Percentiles rank a stretch among this genome's conserved stretches.
phyloP scores from a whole-genome alignment of 2,888 invertebrate genomes.

The Ichneumon xanthorius region DNA sequence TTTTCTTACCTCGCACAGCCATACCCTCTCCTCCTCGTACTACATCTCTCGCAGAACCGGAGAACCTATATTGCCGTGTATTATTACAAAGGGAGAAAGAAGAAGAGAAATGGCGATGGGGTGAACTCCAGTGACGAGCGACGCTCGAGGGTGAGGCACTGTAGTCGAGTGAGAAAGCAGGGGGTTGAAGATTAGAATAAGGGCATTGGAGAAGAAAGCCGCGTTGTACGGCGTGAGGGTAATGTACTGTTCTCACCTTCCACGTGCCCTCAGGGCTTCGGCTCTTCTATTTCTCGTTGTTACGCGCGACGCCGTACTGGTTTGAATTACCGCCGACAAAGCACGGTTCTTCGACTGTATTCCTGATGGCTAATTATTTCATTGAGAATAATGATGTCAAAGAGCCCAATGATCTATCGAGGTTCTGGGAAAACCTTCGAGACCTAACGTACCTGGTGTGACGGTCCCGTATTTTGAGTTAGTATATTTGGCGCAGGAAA shows the following conservation, averaged over 20 bases:
- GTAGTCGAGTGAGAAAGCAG: constrained; percentile 17
- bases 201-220: constrained; percentile 59
- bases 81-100: constrained; percentile 15
- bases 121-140: constrained; percentile 68
- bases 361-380: not conserved
- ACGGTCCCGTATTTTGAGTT: no score
- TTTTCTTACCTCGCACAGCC: constrained; percentile 51
- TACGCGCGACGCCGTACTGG: constrained; percentile 49
- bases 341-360: not conserved
- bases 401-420: not conserved
- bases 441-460: no score
- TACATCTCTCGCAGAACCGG: constrained; percentile 50
- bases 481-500: no score
- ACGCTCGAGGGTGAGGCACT: constrained; percentile 66
- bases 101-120: constrained; percentile 66
- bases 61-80: constrained; percentile 8
- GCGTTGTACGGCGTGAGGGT: constrained; percentile 73
- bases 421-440: not conserved
- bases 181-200: constrained; percentile 28
- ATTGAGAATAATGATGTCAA: not conserved
- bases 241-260: constrained; percentile 81
- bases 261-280: constrained; percentile 77
- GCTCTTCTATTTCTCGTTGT: constrained; percentile 73
- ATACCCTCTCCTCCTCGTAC: constrained; percentile 32
- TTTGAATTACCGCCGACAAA: constrained; percentile 1